These are phyloP conservation scores for Syrista parreyssii DNA, from an alignment of 2,888 invertebrate genomes.

Conservation along the genomic window DNA sequence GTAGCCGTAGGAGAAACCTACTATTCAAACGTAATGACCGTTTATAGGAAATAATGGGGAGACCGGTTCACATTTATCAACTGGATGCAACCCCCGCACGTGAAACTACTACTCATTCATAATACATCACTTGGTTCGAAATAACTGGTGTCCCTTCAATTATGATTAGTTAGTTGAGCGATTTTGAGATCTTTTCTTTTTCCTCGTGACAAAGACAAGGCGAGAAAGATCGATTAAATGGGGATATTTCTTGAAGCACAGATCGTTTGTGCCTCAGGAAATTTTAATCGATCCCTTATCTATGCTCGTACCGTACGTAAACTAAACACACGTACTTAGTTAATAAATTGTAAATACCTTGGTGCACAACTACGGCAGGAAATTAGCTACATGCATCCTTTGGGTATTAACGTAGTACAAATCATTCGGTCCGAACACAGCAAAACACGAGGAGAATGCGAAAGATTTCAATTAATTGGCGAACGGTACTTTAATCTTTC, in stretches of 20 bases:
- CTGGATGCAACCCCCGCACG: constrained; percentile 25
- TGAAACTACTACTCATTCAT: constrained; percentile 39
- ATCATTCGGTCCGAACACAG: background rate
- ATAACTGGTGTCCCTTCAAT: background rate
- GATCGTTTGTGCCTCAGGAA: background rate
- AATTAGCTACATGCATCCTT: background rate
- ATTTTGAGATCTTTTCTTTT: background rate
- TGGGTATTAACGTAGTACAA: background rate
- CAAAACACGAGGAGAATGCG: background rate
- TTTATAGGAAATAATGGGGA: constrained; percentile 43
- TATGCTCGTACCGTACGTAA: background rate
- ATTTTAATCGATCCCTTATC: background rate
- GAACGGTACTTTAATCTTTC: background rate
- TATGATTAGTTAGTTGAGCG: background rate
- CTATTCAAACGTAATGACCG: constrained; percentile 38
- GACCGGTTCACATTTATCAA: constrained; percentile 38
- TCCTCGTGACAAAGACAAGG: background rate
- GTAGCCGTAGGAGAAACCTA: constrained; percentile 6
- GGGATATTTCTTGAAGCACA: background rate
- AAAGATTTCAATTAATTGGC: constrained; percentile 1
- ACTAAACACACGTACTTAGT: background rate
- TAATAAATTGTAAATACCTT: background rate
- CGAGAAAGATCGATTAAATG: background rate
- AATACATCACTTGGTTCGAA: background rate
- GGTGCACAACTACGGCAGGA: background rate